phyloP scores from a whole-genome alignment of 2,888 invertebrate species.

The Sisyra terminalis region DNA sequence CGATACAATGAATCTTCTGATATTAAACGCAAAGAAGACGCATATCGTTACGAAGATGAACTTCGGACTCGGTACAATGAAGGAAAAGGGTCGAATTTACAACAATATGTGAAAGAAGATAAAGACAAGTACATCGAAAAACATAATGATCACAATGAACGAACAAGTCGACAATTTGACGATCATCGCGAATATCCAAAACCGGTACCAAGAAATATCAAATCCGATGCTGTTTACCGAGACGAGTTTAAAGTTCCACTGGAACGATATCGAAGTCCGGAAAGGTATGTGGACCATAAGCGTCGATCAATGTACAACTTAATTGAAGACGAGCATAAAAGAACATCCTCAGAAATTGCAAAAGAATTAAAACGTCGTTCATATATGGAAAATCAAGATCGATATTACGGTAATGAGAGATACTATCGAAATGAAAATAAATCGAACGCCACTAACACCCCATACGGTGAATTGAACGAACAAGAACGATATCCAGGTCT shows the following conservation, averaged over 20 bases:
- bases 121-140: constrained; percentile 1
- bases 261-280: constrained; percentile 11
- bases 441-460: constrained; percentile 7
- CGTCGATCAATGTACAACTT: constrained; percentile 27
- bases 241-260: constrained; percentile 12
- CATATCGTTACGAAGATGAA: too few species aligned
- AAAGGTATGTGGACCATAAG: constrained; percentile 21
- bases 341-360: constrained; percentile 29
- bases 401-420: constrained; percentile 11
- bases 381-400: constrained; percentile 23
- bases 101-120: constrained; percentile 1
- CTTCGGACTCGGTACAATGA: constrained; percentile 2
- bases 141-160: constrained; percentile 12
- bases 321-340: constrained; percentile 28
- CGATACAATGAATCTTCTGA: constrained; percentile 7
- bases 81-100: neutral
- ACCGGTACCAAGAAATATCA: constrained; percentile 19
- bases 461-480: constrained; percentile 33
- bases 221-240: constrained; percentile 1
- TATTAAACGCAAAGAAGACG: neutral
- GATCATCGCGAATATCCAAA: constrained; percentile 15
- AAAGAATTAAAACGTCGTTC: constrained; percentile 29
- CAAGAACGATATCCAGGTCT: constrained; percentile 35
- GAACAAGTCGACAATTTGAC: constrained; percentile 2
- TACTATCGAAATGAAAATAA: constrained; percentile 14